Evolutionary conservation across 1,140 invertebrate genomes (phyloP), one percentile per base, ranked within the genome.

Genomic region (Panonychus citri): DNA sequence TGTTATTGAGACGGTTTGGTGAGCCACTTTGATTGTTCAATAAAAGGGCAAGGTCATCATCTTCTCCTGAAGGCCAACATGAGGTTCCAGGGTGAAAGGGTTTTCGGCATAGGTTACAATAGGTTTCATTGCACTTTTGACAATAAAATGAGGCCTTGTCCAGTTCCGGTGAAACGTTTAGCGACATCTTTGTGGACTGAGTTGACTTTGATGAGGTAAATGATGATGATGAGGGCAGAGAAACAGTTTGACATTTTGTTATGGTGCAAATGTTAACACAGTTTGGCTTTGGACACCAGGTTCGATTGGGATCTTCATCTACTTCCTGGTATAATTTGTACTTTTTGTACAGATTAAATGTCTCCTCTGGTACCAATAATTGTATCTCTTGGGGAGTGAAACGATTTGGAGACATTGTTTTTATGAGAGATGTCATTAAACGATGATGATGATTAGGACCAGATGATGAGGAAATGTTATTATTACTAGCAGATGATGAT

Each of bases 311-410:
- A 69, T 95, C 88, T 72, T 85, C 75, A 65, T 89, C 85, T 62
- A 94, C 83, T 73, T 94, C 88, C 91, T 71, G 28, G 71, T 87
- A 86, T 10, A 87, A 77, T 64, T 83, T 75, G 73, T 87, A 85
- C 68, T 83, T 81, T 66, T 78, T 77, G 69, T 90, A 84, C 68
- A 88, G 85, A 61, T 85, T 81, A 70, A 86, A 76, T 57, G 83
- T 71, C 59, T 80, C 75, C 51, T 74, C 70, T 60, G 77, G 77
- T 58, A 85, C 81, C 55, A 91, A 77, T 64, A 72, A 75, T 65
- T 83, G 77, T 63, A 91, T 85, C 77, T 93, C 84, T 58, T 77
- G 75, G 30, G 82, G 68, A 17, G 78, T 73, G 54, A 88, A 74
- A 60, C 24, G n/a, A 56, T 49, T 34, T 21, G n/a, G n/a, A 19